Conservation (phyloP, 2,888 invertebrate genomes). For the Venusia cambrica region DNA sequence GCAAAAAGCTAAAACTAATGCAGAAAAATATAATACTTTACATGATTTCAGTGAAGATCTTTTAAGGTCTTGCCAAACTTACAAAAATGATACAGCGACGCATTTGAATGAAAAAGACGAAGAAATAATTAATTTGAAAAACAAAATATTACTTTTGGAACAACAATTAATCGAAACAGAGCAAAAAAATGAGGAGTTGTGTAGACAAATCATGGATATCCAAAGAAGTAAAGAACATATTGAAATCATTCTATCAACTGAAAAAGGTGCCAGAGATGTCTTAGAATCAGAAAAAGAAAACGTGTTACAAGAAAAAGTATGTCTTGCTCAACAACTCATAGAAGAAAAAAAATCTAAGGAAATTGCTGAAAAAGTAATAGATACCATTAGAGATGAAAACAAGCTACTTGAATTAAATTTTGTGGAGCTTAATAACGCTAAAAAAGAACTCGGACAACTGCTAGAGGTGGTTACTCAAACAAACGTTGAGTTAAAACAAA, state of each 20-base stretch:
- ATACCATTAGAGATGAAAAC: slow-evolving; percentile 31
- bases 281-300: slow-evolving; percentile 26
- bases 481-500: slow-evolving; percentile 12
- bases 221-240: slow-evolving; percentile 26
- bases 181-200: slow-evolving; percentile 15
- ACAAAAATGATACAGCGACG: slow-evolving; percentile 9
- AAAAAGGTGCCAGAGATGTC: slow-evolving; percentile 18
- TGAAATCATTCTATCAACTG: slow-evolving; percentile 21
- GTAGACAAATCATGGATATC: slow-evolving; percentile 18
- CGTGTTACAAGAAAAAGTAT: slow-evolving; percentile 40
- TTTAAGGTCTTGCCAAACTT: slow-evolving; percentile 22
- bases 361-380: slow-evolving; percentile 41
- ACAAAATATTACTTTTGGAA: slow-evolving; percentile 8
- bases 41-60: slow-evolving; percentile 17
- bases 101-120: slow-evolving; percentile 12
- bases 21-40: slow-evolving; percentile 11
- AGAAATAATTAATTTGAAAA: slow-evolving; percentile 9
- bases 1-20: slow-evolving; percentile 14
- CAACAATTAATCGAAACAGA: slow-evolving; percentile 10
- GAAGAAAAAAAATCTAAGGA: slow-evolving; percentile 44
- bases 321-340: slow-evolving; percentile 41
- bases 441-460: slow-evolving; percentile 19
- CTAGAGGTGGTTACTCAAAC: slow-evolving; percentile 9
- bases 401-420: slow-evolving; percentile 29
- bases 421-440: slow-evolving; percentile 7